phyloP scores from a whole-genome alignment of 53 echinoderm and acorn worm species.

The Holothuria leucospilota region DNA sequence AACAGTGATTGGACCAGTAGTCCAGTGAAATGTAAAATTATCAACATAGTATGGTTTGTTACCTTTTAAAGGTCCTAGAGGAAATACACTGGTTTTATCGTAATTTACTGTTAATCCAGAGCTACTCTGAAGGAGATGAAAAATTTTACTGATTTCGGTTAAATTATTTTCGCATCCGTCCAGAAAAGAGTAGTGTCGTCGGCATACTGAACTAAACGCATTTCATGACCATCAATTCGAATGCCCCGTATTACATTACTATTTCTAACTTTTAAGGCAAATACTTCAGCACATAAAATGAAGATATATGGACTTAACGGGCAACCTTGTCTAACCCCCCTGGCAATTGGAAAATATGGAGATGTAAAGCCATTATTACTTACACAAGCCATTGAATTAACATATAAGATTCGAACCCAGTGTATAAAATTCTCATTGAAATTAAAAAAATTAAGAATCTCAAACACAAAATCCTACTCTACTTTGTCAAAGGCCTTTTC shows the following conservation, averaged over 20 bases:
- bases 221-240: background rate
- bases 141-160: too few relatives aligned
- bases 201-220: background rate
- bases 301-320: background rate
- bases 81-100: background rate
- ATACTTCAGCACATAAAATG: background rate
- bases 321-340: background rate
- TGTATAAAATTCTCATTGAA: background rate
- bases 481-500: background rate
- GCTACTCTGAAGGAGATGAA: background rate
- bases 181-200: background rate
- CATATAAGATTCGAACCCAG: background rate
- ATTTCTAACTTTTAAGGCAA: background rate
- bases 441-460: background rate
- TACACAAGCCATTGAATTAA: background rate
- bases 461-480: background rate
- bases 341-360: background rate
- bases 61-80: background rate
- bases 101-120: background rate
- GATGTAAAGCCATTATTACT: constrained; percentile 9
- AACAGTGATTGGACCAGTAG: background rate
- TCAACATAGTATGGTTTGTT: background rate
- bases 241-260: background rate
- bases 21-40: background rate
- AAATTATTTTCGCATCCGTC: too few relatives aligned